A percentile compares a stretch with the other conserved stretches of the same genome.
phyloP scores from a whole-genome alignment of 1,140 invertebrate genomes.

The Archegozetes longisetosus region DNA sequence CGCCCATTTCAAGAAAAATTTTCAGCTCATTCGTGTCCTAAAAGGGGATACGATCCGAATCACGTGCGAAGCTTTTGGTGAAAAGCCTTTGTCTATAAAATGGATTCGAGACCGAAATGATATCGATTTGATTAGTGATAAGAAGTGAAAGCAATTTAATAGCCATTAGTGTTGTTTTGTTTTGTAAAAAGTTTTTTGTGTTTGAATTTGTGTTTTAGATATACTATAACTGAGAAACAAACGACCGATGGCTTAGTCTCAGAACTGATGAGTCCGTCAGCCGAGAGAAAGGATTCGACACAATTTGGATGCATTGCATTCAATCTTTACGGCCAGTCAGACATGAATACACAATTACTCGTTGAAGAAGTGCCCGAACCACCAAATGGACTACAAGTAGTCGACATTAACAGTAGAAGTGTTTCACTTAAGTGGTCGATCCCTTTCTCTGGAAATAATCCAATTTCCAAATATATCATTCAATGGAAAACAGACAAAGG shows the following conservation, averaged over 20 bases:
- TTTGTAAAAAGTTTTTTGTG: background rate
- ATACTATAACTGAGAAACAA: conserved; percentile 17
- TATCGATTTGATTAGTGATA: too few relatives aligned
- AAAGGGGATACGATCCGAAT: conserved; percentile 16
- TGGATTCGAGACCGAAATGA: too few relatives aligned
- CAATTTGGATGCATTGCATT: conserved; percentile 66
- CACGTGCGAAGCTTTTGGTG: too few relatives aligned
- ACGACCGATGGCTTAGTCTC: conserved; percentile 49
- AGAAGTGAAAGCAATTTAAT: too few relatives aligned
- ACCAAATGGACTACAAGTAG: conserved; percentile 25
- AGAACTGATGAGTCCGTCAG: conserved; percentile 58
- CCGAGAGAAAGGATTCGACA: conserved; percentile 67
- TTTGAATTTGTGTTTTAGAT: background rate
- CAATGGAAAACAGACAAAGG: conserved; percentile 83
- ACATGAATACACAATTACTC: background rate
- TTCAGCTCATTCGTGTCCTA: conserved; percentile 52
- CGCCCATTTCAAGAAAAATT: conserved; percentile 87
- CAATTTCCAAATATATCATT: conserved; percentile 50
- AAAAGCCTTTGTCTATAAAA: too few relatives aligned
- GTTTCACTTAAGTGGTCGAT: conserved; percentile 50
- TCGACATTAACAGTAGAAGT: conserved; percentile 34
- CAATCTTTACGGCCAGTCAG: conserved; percentile 59
- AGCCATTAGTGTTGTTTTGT: too few relatives aligned
- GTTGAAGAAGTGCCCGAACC: conserved; percentile 26
- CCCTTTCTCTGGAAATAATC: conserved; percentile 60